A percentile compares a stretch with the other conserved stretches of the same genome.
phyloP scores from a whole-genome alignment of 2,888 invertebrate species.

The Chrysina gloriosa region DNA sequence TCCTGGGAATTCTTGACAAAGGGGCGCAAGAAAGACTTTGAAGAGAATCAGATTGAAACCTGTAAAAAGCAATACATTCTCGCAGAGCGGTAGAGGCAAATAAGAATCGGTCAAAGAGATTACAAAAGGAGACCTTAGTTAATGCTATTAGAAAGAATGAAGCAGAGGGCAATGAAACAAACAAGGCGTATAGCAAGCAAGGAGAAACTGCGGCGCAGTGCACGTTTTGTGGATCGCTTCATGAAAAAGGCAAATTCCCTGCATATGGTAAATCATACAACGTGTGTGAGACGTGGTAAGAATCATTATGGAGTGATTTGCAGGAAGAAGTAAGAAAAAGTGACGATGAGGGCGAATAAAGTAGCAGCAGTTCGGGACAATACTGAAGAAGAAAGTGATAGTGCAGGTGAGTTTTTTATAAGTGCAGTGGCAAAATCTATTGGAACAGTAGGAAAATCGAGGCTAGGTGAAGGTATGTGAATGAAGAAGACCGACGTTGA shows the following conservation, averaged over 20 bases:
- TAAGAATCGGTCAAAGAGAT: too few species aligned
- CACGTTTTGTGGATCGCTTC: too few species aligned
- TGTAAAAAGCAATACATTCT: slow-evolving; percentile 42
- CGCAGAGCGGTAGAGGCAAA: slow-evolving; percentile 46
- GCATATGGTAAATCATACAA: neutral
- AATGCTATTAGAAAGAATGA: neutral
- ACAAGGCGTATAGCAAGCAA: neutral
- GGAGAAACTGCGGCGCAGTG: too few species aligned
- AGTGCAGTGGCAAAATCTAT: too few species aligned
- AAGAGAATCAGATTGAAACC: slow-evolving; percentile 39
- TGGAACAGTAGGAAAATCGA: too few species aligned
- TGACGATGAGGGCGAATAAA: neutral
- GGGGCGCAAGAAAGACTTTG: slow-evolving; percentile 44
- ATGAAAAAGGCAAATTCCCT: neutral
- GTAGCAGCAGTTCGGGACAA: too few species aligned
- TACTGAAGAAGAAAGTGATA: too few species aligned
- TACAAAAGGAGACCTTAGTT: slow-evolving; percentile 32
- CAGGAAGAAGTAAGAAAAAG: neutral
- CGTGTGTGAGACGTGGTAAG: neutral
- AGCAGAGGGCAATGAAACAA: neutral
- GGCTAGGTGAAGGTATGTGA: too few species aligned
- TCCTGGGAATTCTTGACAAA: slow-evolving; percentile 46
- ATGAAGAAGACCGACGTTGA: neutral
- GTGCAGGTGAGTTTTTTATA: too few species aligned
- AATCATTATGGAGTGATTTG: neutral